These are phyloP conservation scores for Stomorhina lunata DNA, from an alignment of 2,888 invertebrate genomes.

Conservation along the genomic window DNA sequence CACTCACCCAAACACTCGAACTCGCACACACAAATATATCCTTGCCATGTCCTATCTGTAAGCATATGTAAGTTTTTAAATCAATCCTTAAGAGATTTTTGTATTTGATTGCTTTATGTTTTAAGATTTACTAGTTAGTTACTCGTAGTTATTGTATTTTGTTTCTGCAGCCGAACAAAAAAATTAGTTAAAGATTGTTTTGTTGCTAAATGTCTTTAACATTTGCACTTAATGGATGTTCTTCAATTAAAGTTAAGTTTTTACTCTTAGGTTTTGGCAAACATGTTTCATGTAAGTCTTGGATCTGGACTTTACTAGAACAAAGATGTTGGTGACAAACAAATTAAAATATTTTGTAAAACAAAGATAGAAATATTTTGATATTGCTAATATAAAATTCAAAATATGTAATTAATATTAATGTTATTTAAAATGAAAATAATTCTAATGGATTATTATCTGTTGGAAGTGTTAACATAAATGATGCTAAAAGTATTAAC, in stretches of 20 bases:
- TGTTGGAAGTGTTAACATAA: neutral
- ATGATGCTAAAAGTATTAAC: neutral
- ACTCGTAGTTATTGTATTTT: no score
- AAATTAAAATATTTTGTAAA: conserved; percentile 6
- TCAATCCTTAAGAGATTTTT: conserved; percentile 37
- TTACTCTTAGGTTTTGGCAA: no score
- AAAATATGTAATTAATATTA: no score
- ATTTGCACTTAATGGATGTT: conserved; percentile 61
- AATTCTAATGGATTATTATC: conserved; percentile 7
- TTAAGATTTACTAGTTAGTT: conserved; percentile 54
- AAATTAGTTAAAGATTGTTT: conserved; percentile 48
- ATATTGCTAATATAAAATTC: neutral
- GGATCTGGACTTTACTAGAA: neutral
- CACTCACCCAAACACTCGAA: neutral
- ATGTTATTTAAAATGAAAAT: neutral
- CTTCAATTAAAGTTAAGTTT: conserved; percentile 43
- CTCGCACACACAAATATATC: neutral
- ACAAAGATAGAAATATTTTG: neutral
- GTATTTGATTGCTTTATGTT: conserved; percentile 59
- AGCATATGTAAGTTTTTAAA: neutral
- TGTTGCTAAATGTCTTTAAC: conserved; percentile 60
- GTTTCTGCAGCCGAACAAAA: neutral
- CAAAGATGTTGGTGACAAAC: conserved; percentile 11
- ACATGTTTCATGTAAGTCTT: neutral
- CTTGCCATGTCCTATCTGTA: neutral